Base-by-base conservation (phyloP, 2,113 vertebrate genomes). In the Zeus faber region DNA sequence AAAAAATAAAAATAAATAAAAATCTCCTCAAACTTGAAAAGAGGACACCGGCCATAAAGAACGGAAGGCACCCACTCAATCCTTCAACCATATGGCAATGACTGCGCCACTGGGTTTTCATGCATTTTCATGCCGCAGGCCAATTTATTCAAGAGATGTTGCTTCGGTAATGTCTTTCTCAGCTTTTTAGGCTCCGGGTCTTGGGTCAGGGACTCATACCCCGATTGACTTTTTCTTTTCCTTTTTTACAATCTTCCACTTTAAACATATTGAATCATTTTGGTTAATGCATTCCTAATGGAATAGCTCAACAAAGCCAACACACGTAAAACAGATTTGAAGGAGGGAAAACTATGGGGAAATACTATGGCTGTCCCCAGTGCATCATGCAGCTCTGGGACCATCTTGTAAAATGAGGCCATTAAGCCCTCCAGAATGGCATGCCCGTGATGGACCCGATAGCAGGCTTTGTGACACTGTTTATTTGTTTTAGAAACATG, bases 401-500 rank as follows among this genome's bases (percentile, higher is more conserved):
- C 67, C 13, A 64, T 18, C 66, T 62, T 60, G 55, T 66, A 49
- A 76, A 83, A 70, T 54, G 49, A 76, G 61, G 21, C 65, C 81
- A 83, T 84, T 76, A 81, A 80, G 71, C 79, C 13, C 9, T 33
- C 75, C 70, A 62, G 77, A 70, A 82, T 54, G 49, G 49, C 73
- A 68, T 8, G 47, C n/a, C n/a, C n/a, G 46, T 79, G 79, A 84
- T 80, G 54, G 78, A 53, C 48, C 70, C 75, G 78, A 81, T 82
- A 82, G 69, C 68, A 57, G 54, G 44, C 70, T 81, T 81, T 77
- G 72, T 81, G 63, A 26, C 67, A 55, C 24, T 74, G 75, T 79
- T 81, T 82, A 79, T 84, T 84, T 84, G 82, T 80, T 83, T 79
- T 84, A 79, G 72, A 72, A 81, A 81, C 82, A 76, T 53, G 65